Base-by-base conservation (phyloP, 1,140 invertebrate species). In the Cydia amplana region DNA sequence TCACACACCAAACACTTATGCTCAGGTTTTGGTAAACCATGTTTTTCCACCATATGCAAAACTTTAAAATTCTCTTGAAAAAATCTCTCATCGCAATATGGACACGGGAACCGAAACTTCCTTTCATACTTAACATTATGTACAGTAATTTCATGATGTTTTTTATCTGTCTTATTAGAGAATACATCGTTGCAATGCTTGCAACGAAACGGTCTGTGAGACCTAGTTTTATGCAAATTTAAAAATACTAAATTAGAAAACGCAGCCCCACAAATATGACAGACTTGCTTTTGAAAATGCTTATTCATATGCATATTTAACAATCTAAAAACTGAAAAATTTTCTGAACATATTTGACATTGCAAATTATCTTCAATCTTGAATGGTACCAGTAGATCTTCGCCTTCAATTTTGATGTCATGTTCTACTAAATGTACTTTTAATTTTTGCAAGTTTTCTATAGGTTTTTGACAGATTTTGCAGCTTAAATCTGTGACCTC, bases 231-330 rank as follows among this genome's bases (percentile, higher is more conserved):
- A 63, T 92, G 91, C 7, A 92, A 73, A 75, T 89, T 92, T 25
- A 92, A 65, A 76, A 91, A 90, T 0, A 86, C 82, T 20, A 86
- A 79, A 75, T 86, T 91, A 0, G 89, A 82, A 75, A 90, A 92
- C 2, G 83, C 87, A 12, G 84, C 80, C 0, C 91, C 91, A 64
- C 91, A 92, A 2, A 87, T 80, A 76, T 91, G 84, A 67, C 91
- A 92, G 0, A 91, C 82, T 32, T 88, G 84, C n/a, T 89, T 91
- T 70, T 87, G 82, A 73, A 77, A 91, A 85, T 91, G 91, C 63
- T 84, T 88, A 51, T 91, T 91, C 74, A 91, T 84, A 43, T 92
- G 91, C 12, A 91, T 87, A 32, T 90, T 91, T n/a, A 92, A 74
- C 6, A 85, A 55, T 40, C 86, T 73, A 67, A 92, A 92, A 10